phyloP scores from a whole-genome alignment of 2,888 invertebrate species.

The Apeira syringaria region DNA sequence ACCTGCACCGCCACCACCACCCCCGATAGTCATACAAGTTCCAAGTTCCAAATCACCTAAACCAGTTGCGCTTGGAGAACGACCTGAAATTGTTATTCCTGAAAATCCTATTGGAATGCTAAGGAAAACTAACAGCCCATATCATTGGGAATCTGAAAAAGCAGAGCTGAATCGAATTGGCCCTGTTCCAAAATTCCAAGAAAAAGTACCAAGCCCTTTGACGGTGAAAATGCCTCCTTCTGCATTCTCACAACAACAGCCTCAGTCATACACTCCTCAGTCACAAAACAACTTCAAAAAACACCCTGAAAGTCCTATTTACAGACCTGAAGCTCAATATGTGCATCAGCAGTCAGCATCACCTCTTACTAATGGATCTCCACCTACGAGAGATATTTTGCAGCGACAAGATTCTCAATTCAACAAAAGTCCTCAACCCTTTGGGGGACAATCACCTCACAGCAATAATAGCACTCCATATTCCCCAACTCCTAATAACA shows the following conservation, averaged over 20 bases:
- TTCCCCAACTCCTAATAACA: slow-evolving; percentile 71
- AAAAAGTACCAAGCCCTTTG: slow-evolving; percentile 74
- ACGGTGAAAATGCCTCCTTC: slow-evolving; percentile 74
- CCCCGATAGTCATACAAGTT: slow-evolving; percentile 82
- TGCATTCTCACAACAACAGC: slow-evolving; percentile 66
- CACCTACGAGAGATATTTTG: slow-evolving; percentile 67
- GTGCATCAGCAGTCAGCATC: slow-evolving; percentile 65
- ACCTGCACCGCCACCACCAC: slow-evolving; percentile 81
- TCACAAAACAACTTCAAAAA: slow-evolving; percentile 50
- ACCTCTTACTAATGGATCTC: slow-evolving; percentile 55
- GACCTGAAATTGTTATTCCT: slow-evolving; percentile 90
- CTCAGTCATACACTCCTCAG: slow-evolving; percentile 64
- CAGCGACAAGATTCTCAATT: slow-evolving; percentile 79
- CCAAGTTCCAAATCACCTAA: slow-evolving; percentile 78
- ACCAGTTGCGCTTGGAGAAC: slow-evolving; percentile 81
- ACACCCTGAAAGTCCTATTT: slow-evolving; percentile 72
- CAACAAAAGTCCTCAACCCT: slow-evolving; percentile 78
- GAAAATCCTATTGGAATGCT: slow-evolving; percentile 88
- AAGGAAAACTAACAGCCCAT: slow-evolving; percentile 87
- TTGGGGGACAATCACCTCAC: slow-evolving; percentile 58
- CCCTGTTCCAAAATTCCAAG: slow-evolving; percentile 69
- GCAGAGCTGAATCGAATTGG: slow-evolving; percentile 80
- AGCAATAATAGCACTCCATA: slow-evolving; percentile 56
- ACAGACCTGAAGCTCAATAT: slow-evolving; percentile 77
- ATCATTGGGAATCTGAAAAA: slow-evolving; percentile 85